phyloP scores from a whole-genome alignment of 2,113 vertebrate species.

The Oncorhynchus masou region DNA sequence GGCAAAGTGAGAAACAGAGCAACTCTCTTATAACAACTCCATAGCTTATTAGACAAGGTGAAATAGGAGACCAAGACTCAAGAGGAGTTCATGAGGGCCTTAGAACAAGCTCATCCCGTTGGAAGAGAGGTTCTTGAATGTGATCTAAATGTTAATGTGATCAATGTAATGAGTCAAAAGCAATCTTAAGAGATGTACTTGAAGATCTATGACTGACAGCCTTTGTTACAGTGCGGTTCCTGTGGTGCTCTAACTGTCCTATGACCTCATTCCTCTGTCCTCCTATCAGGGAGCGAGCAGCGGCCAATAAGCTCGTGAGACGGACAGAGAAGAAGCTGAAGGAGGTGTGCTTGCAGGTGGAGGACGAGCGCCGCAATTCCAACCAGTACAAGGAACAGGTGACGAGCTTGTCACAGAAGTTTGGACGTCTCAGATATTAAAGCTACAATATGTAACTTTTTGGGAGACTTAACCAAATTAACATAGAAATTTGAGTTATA shows the following conservation, averaged over 20 bases:
- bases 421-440: neutral
- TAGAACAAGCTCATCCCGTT: no score
- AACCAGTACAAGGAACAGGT: conserved; percentile 99
- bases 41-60: neutral
- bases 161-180: no score
- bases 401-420: neutral
- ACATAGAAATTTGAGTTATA: no score
- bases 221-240: neutral
- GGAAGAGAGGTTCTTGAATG: no score
- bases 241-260: neutral
- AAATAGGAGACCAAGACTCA: neutral
- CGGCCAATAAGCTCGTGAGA: conserved; percentile 80
- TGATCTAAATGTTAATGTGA: no score
- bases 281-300: conserved; percentile 78
- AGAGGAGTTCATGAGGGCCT: neutral
- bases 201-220: no score
- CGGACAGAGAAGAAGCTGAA: conserved; percentile 98
- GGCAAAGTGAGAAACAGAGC: conserved; percentile 76
- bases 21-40: neutral
- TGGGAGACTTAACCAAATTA: no score
- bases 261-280: neutral
- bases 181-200: no score
- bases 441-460: no score
- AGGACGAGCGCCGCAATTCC: conserved; percentile 92
- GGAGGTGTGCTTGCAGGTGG: conserved; percentile 90